Evolutionary conservation across 2,113 vertebrate species (phyloP), one percentile per base, ranked within the genome.

Genomic region (Pteropus alecto): DNA sequence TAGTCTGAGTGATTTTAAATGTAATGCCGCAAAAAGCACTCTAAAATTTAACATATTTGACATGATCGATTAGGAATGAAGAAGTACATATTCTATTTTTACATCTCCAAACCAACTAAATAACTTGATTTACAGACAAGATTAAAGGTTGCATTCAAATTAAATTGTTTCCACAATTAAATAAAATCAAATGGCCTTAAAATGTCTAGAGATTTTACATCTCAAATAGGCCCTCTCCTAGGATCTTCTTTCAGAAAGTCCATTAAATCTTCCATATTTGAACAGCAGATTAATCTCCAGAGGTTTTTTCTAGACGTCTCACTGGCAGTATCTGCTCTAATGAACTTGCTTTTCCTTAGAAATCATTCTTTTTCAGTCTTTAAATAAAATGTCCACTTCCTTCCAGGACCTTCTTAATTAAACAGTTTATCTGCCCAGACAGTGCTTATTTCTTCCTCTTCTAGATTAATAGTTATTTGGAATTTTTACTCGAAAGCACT

Each of bases 291-390:
- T 82, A 16, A 48, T 51, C 35, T 70, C 60, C 38, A 35, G 71
- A 92, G 67, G 54, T 92, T 56, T 87, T 22, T 10, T 77, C 74
- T 68, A 41, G n/a, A 58, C 2, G 1, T 24, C n/a, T 84, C 5
- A 48, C 35, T 78, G 77, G 21, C 22, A 18, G 12, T 33, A 46
- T 58, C 74, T 79, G 30, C 46, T 65, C 14, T 83, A 65, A 77
- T 46, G 33, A 73, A 43, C 16, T 54, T 90, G 63, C 12, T 13
- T 79, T 94, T 87, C 43, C 46, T 48, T 87, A 79, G 28, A 38
- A 95, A 94, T 84, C 21, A 71, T 51, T 94, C 24, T 79, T 87
- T 87, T 84, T 51, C 74, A 60, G 35, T 18, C 63, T 87, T 84
- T 78, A 88, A 87, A 87, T 65, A 41, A 96, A 79, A 84, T 84